phyloP scores from a whole-genome alignment of 2,797 vertebrate genomes.

The Mycteria americana region DNA sequence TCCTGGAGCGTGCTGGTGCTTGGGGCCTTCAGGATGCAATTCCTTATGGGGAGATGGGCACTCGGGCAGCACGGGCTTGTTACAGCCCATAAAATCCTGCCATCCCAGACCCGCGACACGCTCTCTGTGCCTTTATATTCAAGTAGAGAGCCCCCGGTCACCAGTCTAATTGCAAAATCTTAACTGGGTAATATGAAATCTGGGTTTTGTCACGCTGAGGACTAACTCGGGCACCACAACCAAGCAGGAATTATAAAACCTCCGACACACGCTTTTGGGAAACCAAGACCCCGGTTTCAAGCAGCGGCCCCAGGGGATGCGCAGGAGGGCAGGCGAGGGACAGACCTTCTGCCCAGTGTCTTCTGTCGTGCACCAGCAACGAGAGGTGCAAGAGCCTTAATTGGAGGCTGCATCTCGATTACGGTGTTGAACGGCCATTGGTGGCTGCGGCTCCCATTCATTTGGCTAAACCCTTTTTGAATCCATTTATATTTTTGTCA shows the following conservation, averaged over 20 bases:
- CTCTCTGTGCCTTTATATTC: background rate
- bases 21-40: background rate
- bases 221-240: background rate
- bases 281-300: background rate
- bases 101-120: background rate
- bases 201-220: background rate
- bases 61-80: background rate
- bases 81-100: background rate
- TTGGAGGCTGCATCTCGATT: background rate
- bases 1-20: background rate
- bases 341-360: background rate
- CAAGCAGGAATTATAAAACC: background rate
- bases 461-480: background rate
- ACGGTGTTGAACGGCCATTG: rapidly evolving
- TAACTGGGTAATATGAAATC: background rate
- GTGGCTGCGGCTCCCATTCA: background rate
- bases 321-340: background rate
- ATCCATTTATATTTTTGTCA: background rate
- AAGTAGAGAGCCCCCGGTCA: background rate
- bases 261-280: rapidly evolving
- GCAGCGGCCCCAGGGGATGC: background rate
- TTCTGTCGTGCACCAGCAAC: background rate
- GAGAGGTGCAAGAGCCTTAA: background rate
- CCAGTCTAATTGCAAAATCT: background rate
- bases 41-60: rapidly evolving